Percentiles rank a stretch among this genome's conserved stretches.
phyloP scores from a whole-genome alignment of 2,113 vertebrate species.

The Aphelocoma coerulescens region DNA sequence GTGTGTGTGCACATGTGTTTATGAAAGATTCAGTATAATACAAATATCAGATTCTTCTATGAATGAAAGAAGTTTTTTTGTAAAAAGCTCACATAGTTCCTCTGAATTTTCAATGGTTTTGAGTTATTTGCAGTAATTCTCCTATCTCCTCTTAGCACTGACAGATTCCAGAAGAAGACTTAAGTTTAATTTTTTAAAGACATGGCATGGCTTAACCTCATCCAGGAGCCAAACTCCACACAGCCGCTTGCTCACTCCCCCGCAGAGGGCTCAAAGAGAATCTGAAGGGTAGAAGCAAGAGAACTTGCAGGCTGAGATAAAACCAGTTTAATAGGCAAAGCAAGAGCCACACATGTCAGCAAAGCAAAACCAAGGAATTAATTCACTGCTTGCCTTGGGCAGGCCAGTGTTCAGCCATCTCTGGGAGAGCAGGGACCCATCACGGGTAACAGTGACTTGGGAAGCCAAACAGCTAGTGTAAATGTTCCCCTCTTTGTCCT shows the following conservation, averaged over 20 bases:
- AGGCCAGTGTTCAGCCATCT: not conserved
- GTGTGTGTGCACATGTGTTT: not conserved
- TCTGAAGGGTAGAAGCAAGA: not conserved
- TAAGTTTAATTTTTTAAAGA: not conserved
- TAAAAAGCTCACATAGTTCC: not conserved
- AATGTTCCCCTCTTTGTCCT: fast-evolving
- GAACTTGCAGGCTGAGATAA: not conserved
- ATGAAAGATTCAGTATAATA: not conserved
- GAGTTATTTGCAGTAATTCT: not conserved
- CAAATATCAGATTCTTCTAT: not conserved
- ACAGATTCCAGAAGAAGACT: not conserved
- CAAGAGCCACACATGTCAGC: not conserved
- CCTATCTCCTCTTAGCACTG: not conserved
- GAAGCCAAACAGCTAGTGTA: not conserved
- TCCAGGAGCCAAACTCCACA: not conserved
- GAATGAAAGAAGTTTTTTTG: not conserved
- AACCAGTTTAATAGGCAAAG: not conserved
- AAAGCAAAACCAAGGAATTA: not conserved
- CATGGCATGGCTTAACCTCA: not conserved
- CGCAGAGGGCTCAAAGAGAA: fast-evolving
- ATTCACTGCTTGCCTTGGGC: not conserved
- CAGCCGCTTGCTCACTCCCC: not conserved
- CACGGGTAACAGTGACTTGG: too few species aligned
- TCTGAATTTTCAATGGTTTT: not conserved
- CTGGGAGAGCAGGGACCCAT: not conserved